These are phyloP conservation scores for Machimus atricapillus DNA, from an alignment of 2,888 invertebrate genomes.

Conservation along the genomic window DNA sequence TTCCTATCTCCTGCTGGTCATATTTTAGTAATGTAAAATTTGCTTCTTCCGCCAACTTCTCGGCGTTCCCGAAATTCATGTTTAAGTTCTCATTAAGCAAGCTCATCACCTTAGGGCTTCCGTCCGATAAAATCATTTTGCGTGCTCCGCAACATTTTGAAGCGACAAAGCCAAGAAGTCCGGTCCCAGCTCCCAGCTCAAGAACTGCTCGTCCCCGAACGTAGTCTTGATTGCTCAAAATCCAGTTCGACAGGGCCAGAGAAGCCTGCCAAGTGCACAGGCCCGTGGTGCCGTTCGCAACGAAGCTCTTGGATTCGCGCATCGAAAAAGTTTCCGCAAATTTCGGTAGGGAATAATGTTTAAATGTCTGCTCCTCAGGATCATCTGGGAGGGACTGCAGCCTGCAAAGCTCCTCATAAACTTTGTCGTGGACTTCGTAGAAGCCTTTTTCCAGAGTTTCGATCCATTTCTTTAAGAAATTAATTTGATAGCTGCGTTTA, in stretches of 20 bases:
- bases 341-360: slow-evolving; percentile 66
- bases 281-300: slow-evolving; percentile 81
- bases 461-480: slow-evolving; percentile 73
- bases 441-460: slow-evolving; percentile 64
- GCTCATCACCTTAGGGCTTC: slow-evolving; percentile 71
- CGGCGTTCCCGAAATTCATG: slow-evolving; percentile 64
- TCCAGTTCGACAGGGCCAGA: slow-evolving; percentile 75
- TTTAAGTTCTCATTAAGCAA: slow-evolving; percentile 70
- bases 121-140: slow-evolving; percentile 72
- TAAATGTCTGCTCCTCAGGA: slow-evolving; percentile 62
- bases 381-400: slow-evolving; percentile 62
- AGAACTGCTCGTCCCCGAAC: slow-evolving; percentile 68
- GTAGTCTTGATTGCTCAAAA: slow-evolving; percentile 65
- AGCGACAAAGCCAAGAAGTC: slow-evolving; percentile 73
- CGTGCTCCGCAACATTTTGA: slow-evolving; percentile 66
- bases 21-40: background rate
- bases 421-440: slow-evolving; percentile 69
- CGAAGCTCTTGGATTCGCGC: slow-evolving; percentile 75
- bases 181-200: slow-evolving; percentile 81
- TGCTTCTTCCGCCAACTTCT: background rate
- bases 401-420: slow-evolving; percentile 70
- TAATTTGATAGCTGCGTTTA: slow-evolving; percentile 68
- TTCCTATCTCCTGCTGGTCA: background rate
- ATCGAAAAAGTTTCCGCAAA: slow-evolving; percentile 66
- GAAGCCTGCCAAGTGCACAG: slow-evolving; percentile 83